phyloP scores from a whole-genome alignment of 2,113 vertebrate species.

The Trichechus manatus region DNA sequence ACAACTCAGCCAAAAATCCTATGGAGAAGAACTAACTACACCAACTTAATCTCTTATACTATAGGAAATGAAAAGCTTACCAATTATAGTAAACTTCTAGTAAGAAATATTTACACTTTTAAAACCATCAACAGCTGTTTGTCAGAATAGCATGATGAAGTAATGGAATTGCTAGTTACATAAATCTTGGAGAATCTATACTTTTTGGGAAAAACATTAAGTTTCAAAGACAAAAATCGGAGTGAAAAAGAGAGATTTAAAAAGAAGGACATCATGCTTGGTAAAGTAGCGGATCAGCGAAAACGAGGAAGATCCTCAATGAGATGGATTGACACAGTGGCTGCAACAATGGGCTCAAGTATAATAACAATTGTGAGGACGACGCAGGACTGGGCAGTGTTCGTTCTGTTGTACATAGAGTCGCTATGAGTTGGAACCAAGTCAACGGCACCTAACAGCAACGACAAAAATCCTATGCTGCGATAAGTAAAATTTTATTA shows the following conservation, averaged over 20 bases:
- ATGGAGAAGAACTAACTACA: background rate
- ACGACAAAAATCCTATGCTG: background rate
- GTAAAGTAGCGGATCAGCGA: too few species aligned
- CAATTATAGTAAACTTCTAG: background rate
- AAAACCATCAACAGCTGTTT: background rate
- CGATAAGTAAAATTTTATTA: background rate
- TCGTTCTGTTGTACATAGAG: too few species aligned
- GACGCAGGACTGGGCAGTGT: too few species aligned
- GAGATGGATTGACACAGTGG: too few species aligned
- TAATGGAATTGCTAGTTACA: background rate
- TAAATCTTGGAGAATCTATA: background rate
- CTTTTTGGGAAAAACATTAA: background rate
- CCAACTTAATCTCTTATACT: background rate
- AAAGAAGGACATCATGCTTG: too few species aligned
- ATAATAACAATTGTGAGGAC: too few species aligned
- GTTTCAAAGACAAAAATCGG: background rate
- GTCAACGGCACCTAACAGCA: too few species aligned
- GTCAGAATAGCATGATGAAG: background rate
- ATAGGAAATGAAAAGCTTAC: background rate
- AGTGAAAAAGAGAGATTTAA: background rate
- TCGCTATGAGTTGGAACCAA: too few species aligned
- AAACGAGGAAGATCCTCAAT: too few species aligned
- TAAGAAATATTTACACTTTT: slow-evolving; percentile 7
- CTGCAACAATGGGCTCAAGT: too few species aligned
- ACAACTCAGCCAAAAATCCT: background rate